Evolutionary conservation across 1,140 invertebrate species (phyloP), one percentile per base, ranked within the genome.

Genomic region (Drosophila lowei): DNA sequence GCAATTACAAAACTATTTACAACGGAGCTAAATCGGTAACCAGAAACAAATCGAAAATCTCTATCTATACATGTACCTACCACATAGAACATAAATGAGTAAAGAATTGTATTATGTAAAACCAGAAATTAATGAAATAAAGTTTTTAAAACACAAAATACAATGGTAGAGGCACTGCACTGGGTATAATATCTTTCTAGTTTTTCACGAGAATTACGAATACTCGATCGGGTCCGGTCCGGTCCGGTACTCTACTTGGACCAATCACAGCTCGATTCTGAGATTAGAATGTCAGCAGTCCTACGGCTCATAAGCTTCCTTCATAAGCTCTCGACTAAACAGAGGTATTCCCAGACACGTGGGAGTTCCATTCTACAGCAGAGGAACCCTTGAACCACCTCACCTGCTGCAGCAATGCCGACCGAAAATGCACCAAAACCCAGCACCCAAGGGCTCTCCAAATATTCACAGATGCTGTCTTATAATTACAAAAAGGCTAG

Each of bases 81-180:
- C 71, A 58, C 61, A 57, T 79, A 75, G 30, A 52, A 38, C 11
- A 38, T 38, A 38, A 38, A 55, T 48, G 34, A 67, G 16, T 47
- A 67, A 68, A 56, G 46, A 79, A 75, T 79, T 79, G 77, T 79
- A 79, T 79, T 79, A 79, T 79, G 70, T 79, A 75, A 79, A 72
- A 63, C 65, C 72, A 59, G 68, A 70, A 74, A 79, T 79, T 79
- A 59, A 79, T 47, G 60, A 38, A 79, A 79, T 79, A 79, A 79
- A 79, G 77, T 79, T 79, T 79, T 79, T 75, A 61, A 79, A 79
- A 79, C 77, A 77, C 58, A 64, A 62, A 54, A 44, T n/a, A 7
- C 49, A 25, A 55, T 15, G 6, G 21, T 18, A 1, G 18, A 16
- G 28, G 13, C 41, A 23, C 56, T 16, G 11, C 41, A 23, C 56